phyloP scores from a whole-genome alignment of 2,888 invertebrate genomes.

The Cordilura impudica region DNA sequence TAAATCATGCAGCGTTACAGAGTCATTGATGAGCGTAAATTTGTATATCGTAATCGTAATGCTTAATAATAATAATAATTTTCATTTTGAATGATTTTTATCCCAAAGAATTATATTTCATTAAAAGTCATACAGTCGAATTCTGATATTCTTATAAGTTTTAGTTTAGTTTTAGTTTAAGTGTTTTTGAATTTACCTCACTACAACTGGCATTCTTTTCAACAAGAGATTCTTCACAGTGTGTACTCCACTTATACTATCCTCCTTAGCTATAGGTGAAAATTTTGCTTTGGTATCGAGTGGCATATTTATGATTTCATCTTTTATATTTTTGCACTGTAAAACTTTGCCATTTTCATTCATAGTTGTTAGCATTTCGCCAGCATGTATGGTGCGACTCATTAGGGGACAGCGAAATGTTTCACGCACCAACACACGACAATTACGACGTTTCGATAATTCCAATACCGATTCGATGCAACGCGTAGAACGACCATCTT shows the following conservation, averaged over 20 bases:
- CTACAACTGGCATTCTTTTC: constrained; percentile 94
- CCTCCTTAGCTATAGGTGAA: constrained; percentile 94
- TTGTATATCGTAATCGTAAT: too few relatives aligned
- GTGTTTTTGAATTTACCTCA: constrained; percentile 79
- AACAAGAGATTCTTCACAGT: constrained; percentile 91
- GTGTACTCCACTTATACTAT: constrained; percentile 96
- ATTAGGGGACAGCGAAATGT: constrained; percentile 77
- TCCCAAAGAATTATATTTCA: too few relatives aligned
- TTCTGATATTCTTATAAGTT: too few relatives aligned
- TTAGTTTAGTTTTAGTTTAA: too few relatives aligned
- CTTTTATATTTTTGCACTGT: constrained; percentile 91
- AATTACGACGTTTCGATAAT: constrained; percentile 84
- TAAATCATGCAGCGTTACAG: too few relatives aligned
- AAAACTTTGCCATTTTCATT: constrained; percentile 88
- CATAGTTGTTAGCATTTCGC: constrained; percentile 89
- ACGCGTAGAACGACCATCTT: constrained; percentile 93
- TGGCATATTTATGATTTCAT: constrained; percentile 89
- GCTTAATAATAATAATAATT: too few relatives aligned
- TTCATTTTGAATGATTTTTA: too few relatives aligned
- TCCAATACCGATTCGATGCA: constrained; percentile 93
- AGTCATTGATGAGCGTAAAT: too few relatives aligned
- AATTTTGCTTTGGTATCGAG: constrained; percentile 94
- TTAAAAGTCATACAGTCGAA: too few relatives aligned
- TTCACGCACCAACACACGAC: constrained; percentile 77
- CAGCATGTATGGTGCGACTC: constrained; percentile 85